Conservation (phyloP, 2,888 invertebrate genomes). For the Danaus chrysippus region DNA sequence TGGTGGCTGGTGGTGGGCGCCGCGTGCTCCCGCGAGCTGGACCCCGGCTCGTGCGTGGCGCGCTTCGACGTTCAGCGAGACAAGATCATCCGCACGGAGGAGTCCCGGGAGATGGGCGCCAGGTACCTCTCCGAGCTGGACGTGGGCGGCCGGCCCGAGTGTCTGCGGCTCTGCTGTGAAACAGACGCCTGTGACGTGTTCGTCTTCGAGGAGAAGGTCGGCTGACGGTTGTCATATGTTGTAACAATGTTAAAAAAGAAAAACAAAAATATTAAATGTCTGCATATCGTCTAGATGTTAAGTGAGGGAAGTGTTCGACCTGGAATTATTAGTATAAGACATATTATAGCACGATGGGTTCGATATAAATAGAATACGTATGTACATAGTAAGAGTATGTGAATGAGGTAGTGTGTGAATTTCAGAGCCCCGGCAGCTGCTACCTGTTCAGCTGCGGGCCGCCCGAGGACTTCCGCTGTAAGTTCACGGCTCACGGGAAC, state of each 20-base stretch:
- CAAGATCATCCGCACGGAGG: conserved; percentile 94
- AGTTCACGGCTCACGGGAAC: conserved; percentile 92
- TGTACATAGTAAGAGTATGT: background rate
- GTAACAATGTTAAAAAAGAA: background rate
- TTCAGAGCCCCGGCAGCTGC: conserved; percentile 90
- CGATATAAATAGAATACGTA: background rate
- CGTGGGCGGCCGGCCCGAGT: conserved; percentile 88
- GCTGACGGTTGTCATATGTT: background rate
- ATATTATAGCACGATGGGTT: no score
- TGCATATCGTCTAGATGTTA: no score
- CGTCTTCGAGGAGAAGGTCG: conserved; percentile 94
- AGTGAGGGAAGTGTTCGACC: no score
- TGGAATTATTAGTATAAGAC: no score
- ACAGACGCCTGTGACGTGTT: conserved; percentile 93
- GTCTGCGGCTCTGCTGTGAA: conserved; percentile 91
- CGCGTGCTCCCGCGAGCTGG: conserved; percentile 71
- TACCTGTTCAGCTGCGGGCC: conserved; percentile 95
- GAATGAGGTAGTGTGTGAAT: background rate
- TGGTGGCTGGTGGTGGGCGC: conserved; percentile 40
- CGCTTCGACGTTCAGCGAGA: conserved; percentile 92
- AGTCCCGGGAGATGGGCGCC: conserved; percentile 92
- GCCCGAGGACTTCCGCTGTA: conserved; percentile 94
- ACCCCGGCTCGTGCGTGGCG: conserved; percentile 83
- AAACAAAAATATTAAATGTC: no score
- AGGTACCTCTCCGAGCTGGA: conserved; percentile 92